These are phyloP conservation scores for Masnerella sp. DNA, from an alignment of 2,888 invertebrate species.

Conservation along the genomic window DNA sequence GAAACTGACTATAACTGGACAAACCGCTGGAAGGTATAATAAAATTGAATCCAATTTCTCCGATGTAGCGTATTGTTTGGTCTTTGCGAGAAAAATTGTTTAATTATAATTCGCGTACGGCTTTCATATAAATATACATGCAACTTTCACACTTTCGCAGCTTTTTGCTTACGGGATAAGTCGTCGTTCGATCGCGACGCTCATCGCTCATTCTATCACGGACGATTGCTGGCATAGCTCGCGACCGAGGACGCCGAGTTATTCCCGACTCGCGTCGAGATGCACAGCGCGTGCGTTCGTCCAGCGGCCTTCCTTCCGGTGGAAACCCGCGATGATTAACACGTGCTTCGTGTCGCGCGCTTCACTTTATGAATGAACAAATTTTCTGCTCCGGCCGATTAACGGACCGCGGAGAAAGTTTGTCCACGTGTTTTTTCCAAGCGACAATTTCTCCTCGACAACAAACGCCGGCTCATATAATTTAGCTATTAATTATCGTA, in stretches of 20 bases:
- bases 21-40: no score
- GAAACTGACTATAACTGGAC: no score
- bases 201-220: constrained; percentile 65
- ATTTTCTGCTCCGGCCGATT: constrained; percentile 18
- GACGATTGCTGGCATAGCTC: constrained; percentile 62
- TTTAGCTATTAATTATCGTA: constrained; percentile 6
- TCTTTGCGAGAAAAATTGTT: constrained; percentile 2
- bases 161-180: constrained; percentile 18
- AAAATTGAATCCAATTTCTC: no score
- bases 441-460: constrained; percentile 12
- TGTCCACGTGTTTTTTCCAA: constrained; percentile 2
- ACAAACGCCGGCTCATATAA: background rate
- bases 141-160: constrained; percentile 49
- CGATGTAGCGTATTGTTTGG: background rate
- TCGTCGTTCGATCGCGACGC: constrained; percentile 33
- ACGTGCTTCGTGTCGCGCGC: constrained; percentile 65
- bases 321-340: constrained; percentile 58
- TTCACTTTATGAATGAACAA: constrained; percentile 50
- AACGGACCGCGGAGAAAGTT: constrained; percentile 20
- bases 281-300: constrained; percentile 62
- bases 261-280: constrained; percentile 65
- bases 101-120: constrained; percentile 15
- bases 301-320: constrained; percentile 67
- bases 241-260: constrained; percentile 59
- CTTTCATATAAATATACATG: constrained; percentile 34